Percentiles rank a stretch among this genome's conserved stretches.
Conservation (phyloP, 2,888 invertebrate species). For the Folsomia manolachei region DNA sequence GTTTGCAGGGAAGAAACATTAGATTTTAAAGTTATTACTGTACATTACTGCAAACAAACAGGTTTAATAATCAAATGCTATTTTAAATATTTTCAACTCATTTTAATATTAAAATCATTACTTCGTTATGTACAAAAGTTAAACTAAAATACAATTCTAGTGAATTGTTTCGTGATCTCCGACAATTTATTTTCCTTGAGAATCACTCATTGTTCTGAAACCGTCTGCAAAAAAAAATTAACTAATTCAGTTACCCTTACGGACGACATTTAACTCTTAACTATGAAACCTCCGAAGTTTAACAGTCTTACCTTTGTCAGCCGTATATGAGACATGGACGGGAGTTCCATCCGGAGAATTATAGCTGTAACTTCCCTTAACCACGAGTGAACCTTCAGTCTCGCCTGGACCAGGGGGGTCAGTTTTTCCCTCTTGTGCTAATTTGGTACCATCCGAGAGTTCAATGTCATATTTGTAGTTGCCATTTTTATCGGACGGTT, state of each 20-base stretch:
- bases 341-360: slow-evolving; percentile 33
- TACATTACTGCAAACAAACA: too few species aligned
- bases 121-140: too few species aligned
- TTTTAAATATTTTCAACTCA: too few species aligned
- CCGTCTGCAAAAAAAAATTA: background rate
- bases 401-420: slow-evolving; percentile 18
- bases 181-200: background rate
- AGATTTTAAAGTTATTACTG: too few species aligned
- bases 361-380: slow-evolving; percentile 30
- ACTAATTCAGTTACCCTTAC: too few species aligned
- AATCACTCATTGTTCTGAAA: background rate
- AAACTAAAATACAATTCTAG: too few species aligned
- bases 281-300: background rate
- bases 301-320: slow-evolving; percentile 24
- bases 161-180: too few species aligned
- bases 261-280: too few species aligned
- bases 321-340: slow-evolving; percentile 25
- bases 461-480: slow-evolving; percentile 28
- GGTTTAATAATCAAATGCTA: too few species aligned
- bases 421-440: slow-evolving; percentile 28
- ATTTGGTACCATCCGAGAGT: slow-evolving; percentile 28
- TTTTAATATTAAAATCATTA: too few species aligned
- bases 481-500: slow-evolving; percentile 19
- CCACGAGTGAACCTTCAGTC: slow-evolving; percentile 25
- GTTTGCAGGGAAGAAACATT: too few species aligned